Evolutionary conservation across 2,888 invertebrate species (phyloP), one percentile per base, ranked within the genome.

Genomic region (Timandra comae): DNA sequence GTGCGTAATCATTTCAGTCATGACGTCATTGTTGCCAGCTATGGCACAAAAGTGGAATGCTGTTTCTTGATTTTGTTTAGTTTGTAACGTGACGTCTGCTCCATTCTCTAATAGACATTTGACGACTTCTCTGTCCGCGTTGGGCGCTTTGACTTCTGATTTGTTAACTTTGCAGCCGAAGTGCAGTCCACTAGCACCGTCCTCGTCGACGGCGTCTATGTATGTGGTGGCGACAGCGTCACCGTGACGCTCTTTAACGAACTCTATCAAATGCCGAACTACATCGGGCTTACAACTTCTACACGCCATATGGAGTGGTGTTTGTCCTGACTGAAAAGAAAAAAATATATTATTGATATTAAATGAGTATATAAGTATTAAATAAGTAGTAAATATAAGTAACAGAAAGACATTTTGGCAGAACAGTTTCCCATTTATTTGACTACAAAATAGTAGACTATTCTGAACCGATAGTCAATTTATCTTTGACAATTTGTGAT

Each of bases 21-120:
- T 87, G 3, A 99, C 93, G 55, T 97, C 97, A 64, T 97, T 97
- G 76, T 98, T 98, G 9, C 99, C 99, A 3, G 96, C 95, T 10
- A 95, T 88, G 1, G 99, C 97, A 56, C 97, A 95, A 65, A 96
- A 94, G 70, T 99, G 99, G 60, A 99, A 94, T 0, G 97, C 96
- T 0, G 98, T 97, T 82, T 99, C 99, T 52, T 93, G 90, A 8
- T 93, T 93, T 76, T 93, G 90, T 78, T 91, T 94, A 0, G 97
- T 96, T 58, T 91, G 91, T 36, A 94, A 78, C 30, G 92, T 91
- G 0, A 96, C 93, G 67, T 98, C 96, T 0, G 97, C 98, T 4
- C 96, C 97, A 52, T 94, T 94, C 64, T 97, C 93, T 33, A 99
- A 87, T 1, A 99, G 88, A 32, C 95, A 88, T 58, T 94, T 92